Conservation (phyloP, 1,140 invertebrate species). For the Zaprionus capensis region DNA sequence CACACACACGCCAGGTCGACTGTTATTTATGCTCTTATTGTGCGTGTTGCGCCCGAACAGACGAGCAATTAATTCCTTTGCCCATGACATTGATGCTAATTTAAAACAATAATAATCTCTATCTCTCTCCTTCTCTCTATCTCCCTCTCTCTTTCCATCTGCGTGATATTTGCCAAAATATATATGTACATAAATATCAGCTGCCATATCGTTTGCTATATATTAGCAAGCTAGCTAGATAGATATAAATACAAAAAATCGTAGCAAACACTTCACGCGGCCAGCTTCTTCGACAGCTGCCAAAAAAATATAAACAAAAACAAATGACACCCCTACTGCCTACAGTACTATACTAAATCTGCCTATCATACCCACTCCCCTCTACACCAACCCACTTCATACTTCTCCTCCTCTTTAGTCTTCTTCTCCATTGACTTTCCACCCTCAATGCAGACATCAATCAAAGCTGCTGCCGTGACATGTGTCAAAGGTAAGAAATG, state of each 20-base stretch:
- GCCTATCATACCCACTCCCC: neutral
- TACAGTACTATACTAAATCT: neutral
- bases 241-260: slow-evolving; percentile 21
- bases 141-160: slow-evolving; percentile 14
- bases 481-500: slow-evolving; percentile 72
- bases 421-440: neutral
- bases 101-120: slow-evolving; percentile 72
- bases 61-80: slow-evolving; percentile 69
- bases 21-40: slow-evolving; percentile 39
- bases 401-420: neutral
- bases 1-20: neutral
- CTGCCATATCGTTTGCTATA: neutral
- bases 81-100: slow-evolving; percentile 80
- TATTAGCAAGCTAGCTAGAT: neutral
- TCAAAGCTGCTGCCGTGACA: slow-evolving; percentile 61
- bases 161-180: slow-evolving; percentile 24
- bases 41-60: slow-evolving; percentile 34
- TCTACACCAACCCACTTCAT: slow-evolving; percentile 10
- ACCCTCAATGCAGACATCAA: slow-evolving; percentile 59
- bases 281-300: slow-evolving; percentile 32
- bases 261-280: slow-evolving; percentile 11
- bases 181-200: slow-evolving; percentile 2
- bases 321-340: slow-evolving; percentile 37
- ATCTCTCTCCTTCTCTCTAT: slow-evolving; percentile 21
- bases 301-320: slow-evolving; percentile 30